Conservation (phyloP, 2,797 vertebrate species). For the Meriones psammophilus region DNA sequence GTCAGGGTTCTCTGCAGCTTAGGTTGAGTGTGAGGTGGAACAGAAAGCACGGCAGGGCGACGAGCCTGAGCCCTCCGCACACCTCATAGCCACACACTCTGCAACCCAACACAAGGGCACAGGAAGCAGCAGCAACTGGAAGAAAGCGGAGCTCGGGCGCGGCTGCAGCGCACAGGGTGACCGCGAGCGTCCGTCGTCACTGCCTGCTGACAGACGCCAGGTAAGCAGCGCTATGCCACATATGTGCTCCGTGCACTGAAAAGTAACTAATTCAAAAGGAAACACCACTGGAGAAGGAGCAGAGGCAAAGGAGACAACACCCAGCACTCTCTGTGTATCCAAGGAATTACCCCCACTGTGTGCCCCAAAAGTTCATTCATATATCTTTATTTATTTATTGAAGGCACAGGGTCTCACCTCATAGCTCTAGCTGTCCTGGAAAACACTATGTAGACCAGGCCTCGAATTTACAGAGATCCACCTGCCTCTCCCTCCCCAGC, state of each 20-base stretch:
- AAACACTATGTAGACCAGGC: neutral
- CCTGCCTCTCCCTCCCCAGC: neutral
- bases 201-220: neutral
- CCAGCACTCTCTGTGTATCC: neutral
- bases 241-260: neutral
- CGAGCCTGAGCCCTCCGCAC: neutral
- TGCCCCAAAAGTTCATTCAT: too few species aligned
- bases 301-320: neutral
- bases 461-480: neutral
- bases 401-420: neutral
- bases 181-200: neutral
- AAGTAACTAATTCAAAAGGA: neutral
- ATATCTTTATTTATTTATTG: too few species aligned
- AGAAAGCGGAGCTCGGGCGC: neutral
- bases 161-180: rapidly evolving
- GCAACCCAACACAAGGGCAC: neutral
- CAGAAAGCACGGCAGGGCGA: neutral
- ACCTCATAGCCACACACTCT: neutral
- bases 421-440: neutral
- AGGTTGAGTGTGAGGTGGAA: neutral
- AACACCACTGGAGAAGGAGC: neutral
- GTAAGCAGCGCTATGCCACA: neutral
- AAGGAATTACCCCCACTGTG: neutral
- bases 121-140: neutral
- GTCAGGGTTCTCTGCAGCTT: neutral